A percentile compares a stretch with the other conserved stretches of the same genome.
Conservation (phyloP, 2,797 vertebrate species). For the Coluber constrictor region DNA sequence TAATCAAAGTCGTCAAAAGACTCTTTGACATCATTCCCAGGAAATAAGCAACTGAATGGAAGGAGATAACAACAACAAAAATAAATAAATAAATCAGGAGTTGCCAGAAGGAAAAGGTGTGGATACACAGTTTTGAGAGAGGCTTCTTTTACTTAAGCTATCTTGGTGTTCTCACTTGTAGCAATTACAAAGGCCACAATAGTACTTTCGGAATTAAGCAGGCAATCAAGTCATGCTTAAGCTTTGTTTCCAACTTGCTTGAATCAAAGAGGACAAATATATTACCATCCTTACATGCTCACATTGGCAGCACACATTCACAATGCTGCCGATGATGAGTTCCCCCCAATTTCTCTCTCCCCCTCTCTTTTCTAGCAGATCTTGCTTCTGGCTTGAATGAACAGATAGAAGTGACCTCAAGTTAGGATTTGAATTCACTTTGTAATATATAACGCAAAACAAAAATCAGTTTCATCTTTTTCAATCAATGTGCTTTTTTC, state of each 20-base stretch:
- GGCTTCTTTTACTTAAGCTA: constrained; percentile 59
- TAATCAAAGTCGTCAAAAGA: constrained; percentile 68
- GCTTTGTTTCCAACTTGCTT: constrained; percentile 20
- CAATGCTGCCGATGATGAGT: constrained; percentile 1
- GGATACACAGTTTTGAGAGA: constrained; percentile 40
- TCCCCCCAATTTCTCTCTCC: not conserved
- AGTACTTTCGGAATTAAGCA: constrained; percentile 34
- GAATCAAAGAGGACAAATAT: not conserved
- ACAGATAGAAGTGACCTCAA: constrained; percentile 24
- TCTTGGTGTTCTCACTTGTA: constrained; percentile 53
- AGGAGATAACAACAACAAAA: constrained; percentile 47
- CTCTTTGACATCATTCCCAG: constrained; percentile 45
- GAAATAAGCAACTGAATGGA: constrained; percentile 52
- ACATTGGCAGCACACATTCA: constrained; percentile 15
- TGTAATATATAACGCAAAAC: not conserved
- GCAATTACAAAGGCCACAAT: constrained; percentile 29
- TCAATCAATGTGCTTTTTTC: not conserved
- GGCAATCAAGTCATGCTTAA: constrained; percentile 53
- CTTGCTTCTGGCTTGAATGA: constrained; percentile 25
- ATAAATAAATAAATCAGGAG: constrained; percentile 7
- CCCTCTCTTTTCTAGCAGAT: constrained; percentile 1
- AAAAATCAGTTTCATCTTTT: not conserved
- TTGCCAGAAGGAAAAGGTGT: constrained; percentile 51
- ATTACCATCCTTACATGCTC: constrained; percentile 11
- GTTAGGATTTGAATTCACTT: not conserved